Conservation (phyloP, 2,113 vertebrate species). For the Equus przewalskii region DNA sequence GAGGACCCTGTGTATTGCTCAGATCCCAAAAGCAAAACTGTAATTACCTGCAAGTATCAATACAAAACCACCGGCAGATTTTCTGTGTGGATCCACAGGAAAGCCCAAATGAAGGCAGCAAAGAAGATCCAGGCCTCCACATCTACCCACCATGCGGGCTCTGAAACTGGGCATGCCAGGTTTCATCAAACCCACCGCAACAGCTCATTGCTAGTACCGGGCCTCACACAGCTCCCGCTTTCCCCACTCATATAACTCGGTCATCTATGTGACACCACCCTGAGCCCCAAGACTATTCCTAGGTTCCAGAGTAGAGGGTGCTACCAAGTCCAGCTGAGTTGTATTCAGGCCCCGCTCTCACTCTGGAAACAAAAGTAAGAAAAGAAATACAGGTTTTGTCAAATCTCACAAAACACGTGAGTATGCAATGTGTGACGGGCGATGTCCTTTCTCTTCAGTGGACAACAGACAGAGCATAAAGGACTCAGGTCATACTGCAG, state of each 20-base stretch:
- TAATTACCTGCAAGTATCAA: background rate
- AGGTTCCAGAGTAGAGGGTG: background rate
- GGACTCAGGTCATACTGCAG: background rate
- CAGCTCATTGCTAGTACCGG: background rate
- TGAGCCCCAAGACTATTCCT: background rate
- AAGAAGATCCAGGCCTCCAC: background rate
- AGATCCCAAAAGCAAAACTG: background rate
- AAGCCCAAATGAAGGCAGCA: background rate
- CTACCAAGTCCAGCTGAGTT: background rate
- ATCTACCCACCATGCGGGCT: background rate
- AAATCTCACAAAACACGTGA: background rate
- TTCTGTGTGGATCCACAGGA: background rate
- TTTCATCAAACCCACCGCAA: background rate
- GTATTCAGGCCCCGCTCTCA: background rate
- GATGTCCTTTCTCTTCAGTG: background rate
- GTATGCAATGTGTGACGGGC: too few species aligned
- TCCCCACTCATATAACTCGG: fast-evolving
- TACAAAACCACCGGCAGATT: background rate
- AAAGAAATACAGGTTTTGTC: background rate
- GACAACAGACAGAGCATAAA: background rate
- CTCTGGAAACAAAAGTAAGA: background rate
- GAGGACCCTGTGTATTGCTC: background rate
- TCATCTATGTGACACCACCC: background rate
- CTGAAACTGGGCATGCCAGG: background rate
- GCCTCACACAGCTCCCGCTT: too few species aligned